phyloP scores from a whole-genome alignment of 2,888 invertebrate species.

The Tolmerus cingulatus region DNA sequence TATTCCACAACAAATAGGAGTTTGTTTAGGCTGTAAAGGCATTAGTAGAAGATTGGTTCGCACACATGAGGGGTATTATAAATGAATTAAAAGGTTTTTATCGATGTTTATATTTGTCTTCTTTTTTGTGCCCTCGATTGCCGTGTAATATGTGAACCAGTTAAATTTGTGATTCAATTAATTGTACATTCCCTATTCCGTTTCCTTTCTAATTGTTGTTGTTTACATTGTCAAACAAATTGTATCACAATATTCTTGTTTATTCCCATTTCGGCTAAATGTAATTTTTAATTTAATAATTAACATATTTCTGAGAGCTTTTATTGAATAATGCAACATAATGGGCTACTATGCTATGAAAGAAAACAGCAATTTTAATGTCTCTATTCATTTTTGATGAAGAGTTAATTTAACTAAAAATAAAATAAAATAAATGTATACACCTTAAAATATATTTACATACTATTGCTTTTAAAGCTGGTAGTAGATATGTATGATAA shows the following conservation, averaged over 20 bases:
- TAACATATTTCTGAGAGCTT: not conserved
- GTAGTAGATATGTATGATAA: too few species aligned
- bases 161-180: not conserved
- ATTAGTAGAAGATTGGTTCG: not conserved
- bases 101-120: not conserved
- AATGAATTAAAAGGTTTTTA: not conserved
- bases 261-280: not conserved
- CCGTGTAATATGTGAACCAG: not conserved
- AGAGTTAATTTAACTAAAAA: not conserved
- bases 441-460: too few species aligned
- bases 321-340: not conserved
- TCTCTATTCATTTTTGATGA: not conserved
- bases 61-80: not conserved
- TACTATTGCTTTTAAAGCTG: too few species aligned
- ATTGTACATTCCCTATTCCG: not conserved
- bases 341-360: not conserved
- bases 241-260: not conserved
- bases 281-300: not conserved
- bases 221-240: not conserved
- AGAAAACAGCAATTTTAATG: not conserved
- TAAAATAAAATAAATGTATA: not conserved
- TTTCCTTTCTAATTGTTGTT: not conserved
- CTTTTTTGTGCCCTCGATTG: not conserved
- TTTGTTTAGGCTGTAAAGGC: not conserved
- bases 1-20: not conserved